Evolutionary conservation across 2,797 vertebrate genomes (phyloP), one percentile per base, ranked within the genome.

Genomic region (Poecilia picta): DNA sequence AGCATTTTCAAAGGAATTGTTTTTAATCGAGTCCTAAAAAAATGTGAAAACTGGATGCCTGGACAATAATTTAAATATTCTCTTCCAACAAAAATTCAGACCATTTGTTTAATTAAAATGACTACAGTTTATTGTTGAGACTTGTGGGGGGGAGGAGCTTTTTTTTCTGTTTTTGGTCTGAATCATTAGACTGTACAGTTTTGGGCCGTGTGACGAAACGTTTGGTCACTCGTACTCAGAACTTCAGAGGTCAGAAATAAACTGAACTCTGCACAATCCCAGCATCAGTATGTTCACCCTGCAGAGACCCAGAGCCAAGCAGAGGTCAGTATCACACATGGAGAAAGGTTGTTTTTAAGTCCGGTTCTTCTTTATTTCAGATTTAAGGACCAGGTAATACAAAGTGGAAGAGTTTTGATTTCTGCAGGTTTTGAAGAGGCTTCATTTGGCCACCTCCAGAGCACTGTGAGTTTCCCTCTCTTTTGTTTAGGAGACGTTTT

Each of bases 341-440:
- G 8, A 8, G 8, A 66, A 39, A 66, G 28, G 4, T 49, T 8
- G 31, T 13, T 4, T 18, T 13, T 62, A 75, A 4, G 86, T 80
- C 79, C 25, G 20, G 12, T 46, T 25, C n/a, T 68, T 39, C 20
- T 68, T 41, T 25, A 23, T 89, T 81, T 77, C 86, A 96, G 95
- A 64, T 94, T 95, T 70, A 94, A 93, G 82, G 92, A 94, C 43
- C 93, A 76, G 74, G 85, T 97, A 0, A 83, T 92, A 36, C 87
- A 93, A 79, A 96, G 94, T 77, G 82, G 86, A 4, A 74, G 85
- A 7, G 81, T 91, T 39, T 91, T 95, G 1, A 81, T 92, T 28
- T 73, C 90, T 36, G 94, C 93, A 2, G 96, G 94, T 55, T 95
- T 96, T 83, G 88, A 93, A 20, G 95, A 95, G 79, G 89, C 88